phyloP scores from a whole-genome alignment of 2,113 vertebrate species.

The Porphyrio hochstetteri region DNA sequence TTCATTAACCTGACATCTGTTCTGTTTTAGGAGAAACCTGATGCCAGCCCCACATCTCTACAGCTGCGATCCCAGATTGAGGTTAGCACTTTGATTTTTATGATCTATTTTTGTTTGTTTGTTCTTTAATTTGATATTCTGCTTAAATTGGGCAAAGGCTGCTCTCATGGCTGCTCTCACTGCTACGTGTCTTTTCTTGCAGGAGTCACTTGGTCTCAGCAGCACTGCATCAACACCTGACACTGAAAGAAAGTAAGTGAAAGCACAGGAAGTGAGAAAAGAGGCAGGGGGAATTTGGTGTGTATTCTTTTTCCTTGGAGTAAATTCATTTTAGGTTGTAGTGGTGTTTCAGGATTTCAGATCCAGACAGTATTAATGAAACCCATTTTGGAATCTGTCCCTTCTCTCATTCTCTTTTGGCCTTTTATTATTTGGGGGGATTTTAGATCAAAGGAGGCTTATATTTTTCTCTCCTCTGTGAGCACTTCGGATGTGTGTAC shows the following conservation, averaged over 20 bases:
- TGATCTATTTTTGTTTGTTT: conserved; percentile 37
- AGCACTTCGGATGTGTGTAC: not conserved
- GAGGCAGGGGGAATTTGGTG: not conserved
- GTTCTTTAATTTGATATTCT: conserved; percentile 26
- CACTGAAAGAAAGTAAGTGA: conserved; percentile 92
- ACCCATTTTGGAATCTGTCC: not conserved
- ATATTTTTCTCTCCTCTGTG: not conserved
- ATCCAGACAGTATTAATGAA: not conserved
- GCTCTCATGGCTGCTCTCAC: conserved; percentile 22
- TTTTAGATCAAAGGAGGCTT: not conserved
- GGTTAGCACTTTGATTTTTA: conserved; percentile 76
- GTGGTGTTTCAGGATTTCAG: not conserved
- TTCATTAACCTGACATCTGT: conserved; percentile 67
- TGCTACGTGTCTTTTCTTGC: conserved; percentile 51
- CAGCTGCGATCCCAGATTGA: conserved; percentile 92
- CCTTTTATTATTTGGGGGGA: not conserved
- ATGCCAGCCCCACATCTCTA: conserved; percentile 84
- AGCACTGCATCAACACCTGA: conserved; percentile 91
- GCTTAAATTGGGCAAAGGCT: not conserved
- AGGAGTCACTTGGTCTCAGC: conserved; percentile 93
- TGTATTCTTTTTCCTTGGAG: not conserved
- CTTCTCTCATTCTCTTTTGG: not conserved
- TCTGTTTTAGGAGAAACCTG: conserved; percentile 90
- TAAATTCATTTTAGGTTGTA: not conserved
- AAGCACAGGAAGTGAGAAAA: not conserved